Conservation (phyloP, 2,888 invertebrate genomes). For the Cistogaster globosa region DNA sequence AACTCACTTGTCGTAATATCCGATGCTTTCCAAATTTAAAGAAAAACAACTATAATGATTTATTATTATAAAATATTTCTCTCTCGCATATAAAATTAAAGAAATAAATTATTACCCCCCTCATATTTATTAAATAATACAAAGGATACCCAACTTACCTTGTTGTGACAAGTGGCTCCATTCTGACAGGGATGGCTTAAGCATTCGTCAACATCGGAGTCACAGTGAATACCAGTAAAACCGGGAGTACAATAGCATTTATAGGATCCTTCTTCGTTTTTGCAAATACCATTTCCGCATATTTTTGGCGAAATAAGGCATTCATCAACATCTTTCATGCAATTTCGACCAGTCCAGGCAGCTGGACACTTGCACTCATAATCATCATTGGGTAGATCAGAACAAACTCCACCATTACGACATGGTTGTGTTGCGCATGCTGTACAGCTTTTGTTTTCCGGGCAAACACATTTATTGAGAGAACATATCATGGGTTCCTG, state of each 20-base stretch:
- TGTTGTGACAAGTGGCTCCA: constrained; percentile 91
- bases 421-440: constrained; percentile 86
- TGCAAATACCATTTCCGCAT: constrained; percentile 92
- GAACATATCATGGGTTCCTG: constrained; percentile 82
- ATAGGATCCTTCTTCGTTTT: constrained; percentile 90
- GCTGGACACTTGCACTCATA: constrained; percentile 86
- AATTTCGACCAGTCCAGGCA: constrained; percentile 85
- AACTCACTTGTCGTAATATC: constrained; percentile 83
- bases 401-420: constrained; percentile 87
- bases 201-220: constrained; percentile 94
- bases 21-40: constrained; percentile 83
- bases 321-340: constrained; percentile 89
- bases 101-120: too few species aligned
- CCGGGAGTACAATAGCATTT: constrained; percentile 95
- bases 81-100: not conserved
- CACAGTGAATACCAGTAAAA: constrained; percentile 92
- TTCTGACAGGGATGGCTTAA: constrained; percentile 92
- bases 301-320: constrained; percentile 84
- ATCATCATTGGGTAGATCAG: constrained; percentile 84
- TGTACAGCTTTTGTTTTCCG: constrained; percentile 83
- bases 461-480: constrained; percentile 81
- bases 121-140: not conserved
- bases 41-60: constrained; percentile 82
- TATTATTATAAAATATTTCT: constrained; percentile 74
- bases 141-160: constrained; percentile 79